A percentile compares a stretch with the other conserved stretches of the same genome.
phyloP scores from a whole-genome alignment of 2,113 vertebrate species.

The Neodontobutis hainanensis region DNA sequence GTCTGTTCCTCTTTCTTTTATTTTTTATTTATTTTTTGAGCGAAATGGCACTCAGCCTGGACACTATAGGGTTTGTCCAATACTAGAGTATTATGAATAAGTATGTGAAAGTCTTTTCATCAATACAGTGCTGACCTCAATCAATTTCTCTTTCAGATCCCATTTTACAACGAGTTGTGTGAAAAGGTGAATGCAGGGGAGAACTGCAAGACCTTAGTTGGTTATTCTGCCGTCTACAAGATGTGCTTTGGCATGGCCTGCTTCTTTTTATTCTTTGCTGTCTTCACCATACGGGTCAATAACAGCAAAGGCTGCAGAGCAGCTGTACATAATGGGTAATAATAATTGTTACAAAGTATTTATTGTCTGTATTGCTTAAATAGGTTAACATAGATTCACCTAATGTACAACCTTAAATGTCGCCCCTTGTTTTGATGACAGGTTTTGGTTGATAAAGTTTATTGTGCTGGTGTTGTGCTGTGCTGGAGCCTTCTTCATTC shows the following conservation, averaged over 20 bases:
- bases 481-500: constrained; percentile 93
- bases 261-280: constrained; percentile 90
- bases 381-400: neutral
- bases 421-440: constrained; percentile 51
- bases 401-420: neutral
- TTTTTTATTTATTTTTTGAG: constrained; percentile 61
- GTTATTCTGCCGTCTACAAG: constrained; percentile 94
- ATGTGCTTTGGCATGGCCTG: constrained; percentile 98
- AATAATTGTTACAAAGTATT: neutral
- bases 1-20: constrained; percentile 63
- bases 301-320: constrained; percentile 90
- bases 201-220: constrained; percentile 89
- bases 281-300: constrained; percentile 87
- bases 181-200: constrained; percentile 86
- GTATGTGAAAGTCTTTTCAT: constrained; percentile 36
- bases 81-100: constrained; percentile 35
- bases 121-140: constrained; percentile 29
- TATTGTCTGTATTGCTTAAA: neutral
- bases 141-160: constrained; percentile 80
- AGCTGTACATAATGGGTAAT: constrained; percentile 93
- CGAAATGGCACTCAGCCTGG: constrained; percentile 59
- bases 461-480: constrained; percentile 88
- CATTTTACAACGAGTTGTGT: constrained; percentile 87
- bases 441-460: constrained; percentile 97
- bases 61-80: constrained; percentile 56